Conservation (phyloP, 2,888 invertebrate species). For the Eurytoma californica region DNA sequence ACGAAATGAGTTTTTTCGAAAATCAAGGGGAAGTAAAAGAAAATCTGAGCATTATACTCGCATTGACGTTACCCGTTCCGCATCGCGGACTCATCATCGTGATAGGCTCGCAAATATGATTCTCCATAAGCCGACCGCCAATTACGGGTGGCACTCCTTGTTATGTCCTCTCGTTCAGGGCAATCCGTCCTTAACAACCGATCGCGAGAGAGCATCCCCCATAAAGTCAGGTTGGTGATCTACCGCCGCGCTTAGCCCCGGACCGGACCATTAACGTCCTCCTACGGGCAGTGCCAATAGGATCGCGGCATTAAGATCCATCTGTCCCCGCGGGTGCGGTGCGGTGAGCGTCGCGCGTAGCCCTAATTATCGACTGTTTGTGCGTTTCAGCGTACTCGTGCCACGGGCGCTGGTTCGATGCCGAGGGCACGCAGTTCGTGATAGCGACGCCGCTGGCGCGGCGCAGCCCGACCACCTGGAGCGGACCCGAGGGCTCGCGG, state of each 20-base stretch:
- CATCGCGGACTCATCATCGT: too few relatives aligned
- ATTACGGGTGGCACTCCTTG: too few relatives aligned
- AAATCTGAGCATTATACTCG: too few relatives aligned
- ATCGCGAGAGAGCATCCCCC: not conserved
- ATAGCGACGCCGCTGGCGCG: conserved; percentile 86
- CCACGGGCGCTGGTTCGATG: conserved; percentile 87
- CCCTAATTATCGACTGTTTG: conserved; percentile 5
- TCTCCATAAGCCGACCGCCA: too few relatives aligned
- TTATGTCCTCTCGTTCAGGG: not conserved
- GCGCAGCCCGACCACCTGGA: conserved; percentile 53
- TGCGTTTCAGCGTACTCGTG: conserved; percentile 86
- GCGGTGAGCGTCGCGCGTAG: too few relatives aligned
- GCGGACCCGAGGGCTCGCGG: conserved; percentile 73
- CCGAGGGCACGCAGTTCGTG: conserved; percentile 90
- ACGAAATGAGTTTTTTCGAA: too few relatives aligned
- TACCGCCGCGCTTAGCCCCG: conserved; percentile 1
- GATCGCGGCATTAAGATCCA: conserved; percentile 32
- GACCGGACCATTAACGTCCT: conserved; percentile 3
- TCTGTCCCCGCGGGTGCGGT: not conserved
- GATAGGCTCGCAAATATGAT: too few relatives aligned
- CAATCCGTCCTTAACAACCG: not conserved
- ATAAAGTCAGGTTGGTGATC: conserved; percentile 19
- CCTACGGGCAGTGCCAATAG: conserved; percentile 10
- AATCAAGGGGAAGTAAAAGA: too few relatives aligned
- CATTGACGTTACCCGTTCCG: too few relatives aligned